Base-by-base conservation (phyloP, 2,888 invertebrate genomes). In the Scaeva pyrastri region DNA sequence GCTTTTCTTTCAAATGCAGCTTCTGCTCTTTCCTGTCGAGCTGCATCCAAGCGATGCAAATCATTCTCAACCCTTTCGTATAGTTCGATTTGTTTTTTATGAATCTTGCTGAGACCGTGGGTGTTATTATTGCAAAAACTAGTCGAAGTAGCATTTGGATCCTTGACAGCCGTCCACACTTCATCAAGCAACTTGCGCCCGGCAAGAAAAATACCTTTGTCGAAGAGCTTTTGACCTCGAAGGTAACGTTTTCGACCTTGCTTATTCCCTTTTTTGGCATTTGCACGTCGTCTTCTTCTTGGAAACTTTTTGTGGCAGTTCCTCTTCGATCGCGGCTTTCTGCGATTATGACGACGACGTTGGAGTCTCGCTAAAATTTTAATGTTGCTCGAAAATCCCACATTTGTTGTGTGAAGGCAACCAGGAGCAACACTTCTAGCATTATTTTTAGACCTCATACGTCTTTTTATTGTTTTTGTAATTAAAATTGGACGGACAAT, bases 41-140 rank as follows among this genome's bases (percentile, higher is more conserved):
- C 50, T 2, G 58, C 14, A 58, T 71, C 64, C 50, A 84, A 56
- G 3, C 84, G 64, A 19, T 84, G 48, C n/a, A 84, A 43, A 36
- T 84, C 84, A 36, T 79, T 50, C 7, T 84, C 84, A 2, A 84
- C 75, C 43, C 45, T 41, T 23, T 84, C 84, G 16, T 84, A 84
- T 0, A 74, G 36, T 26, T 79, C 84, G 23, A 84, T 75, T 43
- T 84, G 84, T 43, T 79, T 79, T 8, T 62, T 62, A 52, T 84
- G 84, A 10, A 52, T 16, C 36, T 84, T 84, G n/a, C 79, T 84
- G 0, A 79, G 74, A 14, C 74, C 48, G 14, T 79, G 84, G 5
- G 21, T 60, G 10, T 83, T 74, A 4, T 84, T 84, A n/a, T 84
- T 79, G 43, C 79, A 79, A 31, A 84, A 79, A 23, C 56, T 75